Percentiles rank a stretch among this genome's conserved stretches.
Conservation (phyloP, 2,888 invertebrate genomes). For the Agelastica alni region DNA sequence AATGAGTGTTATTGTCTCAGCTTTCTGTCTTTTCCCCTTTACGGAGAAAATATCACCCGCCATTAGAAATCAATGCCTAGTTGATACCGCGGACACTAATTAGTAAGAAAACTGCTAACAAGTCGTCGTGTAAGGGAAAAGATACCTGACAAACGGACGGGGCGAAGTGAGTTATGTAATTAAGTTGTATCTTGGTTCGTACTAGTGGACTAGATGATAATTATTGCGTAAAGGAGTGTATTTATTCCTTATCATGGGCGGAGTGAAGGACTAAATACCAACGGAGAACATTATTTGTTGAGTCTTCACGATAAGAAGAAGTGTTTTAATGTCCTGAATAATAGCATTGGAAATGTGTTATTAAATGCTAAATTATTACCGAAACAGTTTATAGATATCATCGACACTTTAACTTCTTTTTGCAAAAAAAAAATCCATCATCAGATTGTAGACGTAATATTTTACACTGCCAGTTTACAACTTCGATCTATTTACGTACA, state of each 20-base stretch:
- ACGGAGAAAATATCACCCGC: conserved; percentile 24
- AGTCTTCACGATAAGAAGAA: not conserved
- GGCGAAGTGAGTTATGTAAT: conserved; percentile 31
- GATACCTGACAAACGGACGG: conserved; percentile 28
- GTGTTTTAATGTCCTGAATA: not conserved
- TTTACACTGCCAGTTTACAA: too few species aligned
- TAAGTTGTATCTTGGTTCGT: conserved; percentile 29
- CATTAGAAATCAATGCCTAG: conserved; percentile 28
- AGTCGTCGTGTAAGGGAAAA: conserved; percentile 22
- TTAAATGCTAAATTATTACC: conserved; percentile 2
- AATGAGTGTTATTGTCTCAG: conserved; percentile 25
- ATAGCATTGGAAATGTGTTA: not conserved
- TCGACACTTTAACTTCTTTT: too few species aligned
- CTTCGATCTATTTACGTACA: too few species aligned
- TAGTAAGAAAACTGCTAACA: conserved; percentile 30
- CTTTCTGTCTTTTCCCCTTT: conserved; percentile 18
- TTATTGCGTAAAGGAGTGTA: conserved; percentile 22
- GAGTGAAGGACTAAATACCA: conserved; percentile 6
- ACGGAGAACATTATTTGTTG: not conserved
- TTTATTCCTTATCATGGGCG: conserved; percentile 16
- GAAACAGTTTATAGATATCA: not conserved
- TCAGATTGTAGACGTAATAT: too few species aligned
- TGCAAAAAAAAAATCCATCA: too few species aligned
- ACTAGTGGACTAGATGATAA: conserved; percentile 25
- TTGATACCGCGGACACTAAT: conserved; percentile 27